These are phyloP conservation scores for Nematolebias whitei DNA, from an alignment of 2,113 vertebrate species.

Conservation along the genomic window DNA sequence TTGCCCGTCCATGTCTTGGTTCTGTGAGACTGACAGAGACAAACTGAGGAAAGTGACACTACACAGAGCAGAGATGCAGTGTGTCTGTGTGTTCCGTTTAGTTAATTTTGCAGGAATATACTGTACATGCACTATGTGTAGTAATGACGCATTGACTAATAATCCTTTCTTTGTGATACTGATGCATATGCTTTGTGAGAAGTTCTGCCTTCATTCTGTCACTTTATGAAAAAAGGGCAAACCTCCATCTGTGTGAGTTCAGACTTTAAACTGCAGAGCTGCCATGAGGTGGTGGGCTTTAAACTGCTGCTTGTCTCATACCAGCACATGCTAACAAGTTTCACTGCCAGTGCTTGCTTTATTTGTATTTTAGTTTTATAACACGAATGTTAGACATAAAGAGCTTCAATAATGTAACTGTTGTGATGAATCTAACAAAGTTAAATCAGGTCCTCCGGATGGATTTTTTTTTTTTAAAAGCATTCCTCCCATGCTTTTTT, in stretches of 20 bases:
- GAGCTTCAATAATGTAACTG: slow-evolving; percentile 14
- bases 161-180: not conserved
- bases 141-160: not conserved
- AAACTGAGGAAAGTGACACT: slow-evolving; percentile 43
- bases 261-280: slow-evolving; percentile 37
- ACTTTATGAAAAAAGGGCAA: not conserved
- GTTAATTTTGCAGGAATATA: not conserved
- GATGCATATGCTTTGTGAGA: not conserved
- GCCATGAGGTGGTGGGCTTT: slow-evolving; percentile 37
- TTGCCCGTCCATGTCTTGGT: slow-evolving; percentile 63
- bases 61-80: slow-evolving; percentile 9
- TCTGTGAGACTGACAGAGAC: slow-evolving; percentile 68
- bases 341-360: slow-evolving; percentile 27
- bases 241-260: slow-evolving; percentile 14
- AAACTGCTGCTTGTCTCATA: slow-evolving; percentile 33
- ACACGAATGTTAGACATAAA: slow-evolving; percentile 20
- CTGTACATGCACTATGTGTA: not conserved
- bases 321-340: slow-evolving; percentile 55
- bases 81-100: not conserved
- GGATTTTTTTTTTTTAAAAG: no score
- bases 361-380: slow-evolving; percentile 33
- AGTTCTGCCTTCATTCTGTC: not conserved
- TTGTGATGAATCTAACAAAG: no score
- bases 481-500: no score
- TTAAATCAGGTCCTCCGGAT: no score